phyloP scores from a whole-genome alignment of 2,113 vertebrate species.

The Cynocephalus volans region DNA sequence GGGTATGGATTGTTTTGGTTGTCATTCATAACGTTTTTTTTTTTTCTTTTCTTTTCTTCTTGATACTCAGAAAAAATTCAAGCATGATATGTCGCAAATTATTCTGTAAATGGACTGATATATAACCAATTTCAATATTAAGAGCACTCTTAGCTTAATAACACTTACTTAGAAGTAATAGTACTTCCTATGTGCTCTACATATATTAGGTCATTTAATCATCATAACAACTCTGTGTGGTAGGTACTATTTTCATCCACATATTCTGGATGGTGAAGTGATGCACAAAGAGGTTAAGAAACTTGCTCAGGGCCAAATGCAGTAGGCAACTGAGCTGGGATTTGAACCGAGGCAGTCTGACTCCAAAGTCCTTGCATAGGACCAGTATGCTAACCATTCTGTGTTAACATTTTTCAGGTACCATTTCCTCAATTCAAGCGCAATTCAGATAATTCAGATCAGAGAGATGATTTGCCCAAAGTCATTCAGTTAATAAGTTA shows the following conservation, averaged over 20 bases:
- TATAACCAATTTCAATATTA: not conserved
- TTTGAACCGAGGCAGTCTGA: slow-evolving; percentile 54
- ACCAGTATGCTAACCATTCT: slow-evolving; percentile 5
- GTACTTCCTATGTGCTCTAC: not conserved
- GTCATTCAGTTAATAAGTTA: slow-evolving; percentile 36
- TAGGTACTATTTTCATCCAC: slow-evolving; percentile 12
- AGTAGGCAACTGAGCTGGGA: not conserved
- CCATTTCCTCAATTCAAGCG: slow-evolving; percentile 6
- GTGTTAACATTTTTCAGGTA: not conserved
- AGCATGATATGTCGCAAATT: not conserved
- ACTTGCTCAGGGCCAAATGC: slow-evolving; percentile 19
- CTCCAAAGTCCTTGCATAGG: slow-evolving; percentile 8
- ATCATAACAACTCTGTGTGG: not conserved
- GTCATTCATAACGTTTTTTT: not conserved
- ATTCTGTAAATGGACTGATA: slow-evolving; percentile 28
- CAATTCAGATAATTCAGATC: slow-evolving; percentile 23
- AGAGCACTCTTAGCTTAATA: not conserved
- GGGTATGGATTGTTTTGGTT: not conserved
- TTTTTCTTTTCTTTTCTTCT: not conserved
- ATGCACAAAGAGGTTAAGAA: slow-evolving; percentile 2
- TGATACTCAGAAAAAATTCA: not conserved
- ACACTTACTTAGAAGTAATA: not conserved
- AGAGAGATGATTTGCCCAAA: slow-evolving; percentile 6
- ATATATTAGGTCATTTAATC: not conserved
- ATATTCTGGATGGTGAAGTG: slow-evolving; percentile 26